phyloP scores from a whole-genome alignment of 2,113 vertebrate species.

The Steatornis caripensis region DNA sequence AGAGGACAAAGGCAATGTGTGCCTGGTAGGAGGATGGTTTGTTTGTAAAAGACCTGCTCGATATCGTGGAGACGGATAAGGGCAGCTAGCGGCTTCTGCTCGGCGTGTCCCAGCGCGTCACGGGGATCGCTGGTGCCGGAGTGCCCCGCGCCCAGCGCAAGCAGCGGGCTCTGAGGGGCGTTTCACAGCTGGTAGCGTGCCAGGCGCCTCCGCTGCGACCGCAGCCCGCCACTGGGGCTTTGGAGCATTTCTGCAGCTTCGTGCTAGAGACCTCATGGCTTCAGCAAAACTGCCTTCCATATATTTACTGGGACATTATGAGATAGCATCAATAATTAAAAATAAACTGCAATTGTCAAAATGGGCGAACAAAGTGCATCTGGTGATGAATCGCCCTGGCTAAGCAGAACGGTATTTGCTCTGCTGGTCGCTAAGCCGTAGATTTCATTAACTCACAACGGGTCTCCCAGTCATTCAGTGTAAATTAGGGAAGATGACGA shows the following conservation, averaged over 20 bases:
- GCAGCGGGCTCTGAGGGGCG: accelerated
- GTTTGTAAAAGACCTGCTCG: not conserved
- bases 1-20: not conserved
- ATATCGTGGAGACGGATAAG: not conserved
- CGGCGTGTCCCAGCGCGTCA: accelerated
- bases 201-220: no score
- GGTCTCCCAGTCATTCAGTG: not conserved
- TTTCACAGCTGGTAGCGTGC: accelerated
- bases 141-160: not conserved
- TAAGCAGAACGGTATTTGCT: not conserved
- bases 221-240: no score
- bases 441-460: not conserved
- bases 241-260: not conserved
- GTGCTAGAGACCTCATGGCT: not conserved
- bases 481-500: not conserved
- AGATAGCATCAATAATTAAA: slow-evolving; percentile 25
- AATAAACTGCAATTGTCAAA: not conserved
- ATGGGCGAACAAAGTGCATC: not conserved
- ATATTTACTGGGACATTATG: not conserved
- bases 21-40: not conserved
- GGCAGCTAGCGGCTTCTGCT: not conserved
- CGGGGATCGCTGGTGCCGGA: not conserved
- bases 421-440: not conserved
- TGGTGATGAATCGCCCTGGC: not conserved
- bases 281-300: not conserved